Evolutionary conservation across 2,888 invertebrate genomes (phyloP).

Genomic region (Lepidonotus clava): DNA sequence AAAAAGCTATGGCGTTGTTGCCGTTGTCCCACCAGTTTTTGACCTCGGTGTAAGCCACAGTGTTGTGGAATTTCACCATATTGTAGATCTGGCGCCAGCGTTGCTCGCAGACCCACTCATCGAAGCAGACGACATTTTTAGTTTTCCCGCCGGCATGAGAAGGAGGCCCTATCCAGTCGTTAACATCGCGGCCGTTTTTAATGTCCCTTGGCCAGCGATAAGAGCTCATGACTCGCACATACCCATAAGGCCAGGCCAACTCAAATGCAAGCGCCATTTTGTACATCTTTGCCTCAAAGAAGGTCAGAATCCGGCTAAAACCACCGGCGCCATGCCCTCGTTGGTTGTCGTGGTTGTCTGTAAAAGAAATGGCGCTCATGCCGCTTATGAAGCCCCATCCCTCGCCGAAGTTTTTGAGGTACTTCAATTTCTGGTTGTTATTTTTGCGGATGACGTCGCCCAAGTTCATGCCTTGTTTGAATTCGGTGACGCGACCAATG

Average conservation of each 20-base stretch:
- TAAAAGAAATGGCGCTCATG: slow-evolving; percentile 85
- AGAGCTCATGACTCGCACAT: slow-evolving; percentile 25
- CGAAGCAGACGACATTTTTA: slow-evolving; percentile 65
- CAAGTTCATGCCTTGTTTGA: slow-evolving; percentile 64
- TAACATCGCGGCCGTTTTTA: slow-evolving; percentile 54
- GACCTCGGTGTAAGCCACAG: slow-evolving; percentile 70
- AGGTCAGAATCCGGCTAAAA: slow-evolving; percentile 62
- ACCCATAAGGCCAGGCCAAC: slow-evolving; percentile 66
- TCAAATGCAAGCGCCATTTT: slow-evolving; percentile 64
- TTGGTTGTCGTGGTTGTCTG: slow-evolving; percentile 95
- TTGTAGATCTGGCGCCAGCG: slow-evolving; percentile 76
- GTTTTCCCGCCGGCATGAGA: slow-evolving; percentile 68
- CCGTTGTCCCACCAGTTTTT: slow-evolving; percentile 72
- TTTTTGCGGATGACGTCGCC: slow-evolving; percentile 56
- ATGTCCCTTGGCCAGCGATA: slow-evolving; percentile 59
- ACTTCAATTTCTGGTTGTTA: slow-evolving; percentile 62
- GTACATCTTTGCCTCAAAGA: slow-evolving; percentile 60
- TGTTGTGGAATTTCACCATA: slow-evolving; percentile 77
- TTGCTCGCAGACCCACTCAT: slow-evolving; percentile 79
- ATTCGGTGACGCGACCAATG: slow-evolving; percentile 67
- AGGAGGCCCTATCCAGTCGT: slow-evolving; percentile 67
- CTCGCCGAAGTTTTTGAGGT: slow-evolving; percentile 70
- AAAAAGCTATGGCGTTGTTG: slow-evolving; percentile 74
- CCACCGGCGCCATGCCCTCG: slow-evolving; percentile 80
- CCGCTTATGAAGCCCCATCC: slow-evolving; percentile 70